Conservation (phyloP, 2,113 vertebrate species). For the Mystacornis crossleyi region DNA sequence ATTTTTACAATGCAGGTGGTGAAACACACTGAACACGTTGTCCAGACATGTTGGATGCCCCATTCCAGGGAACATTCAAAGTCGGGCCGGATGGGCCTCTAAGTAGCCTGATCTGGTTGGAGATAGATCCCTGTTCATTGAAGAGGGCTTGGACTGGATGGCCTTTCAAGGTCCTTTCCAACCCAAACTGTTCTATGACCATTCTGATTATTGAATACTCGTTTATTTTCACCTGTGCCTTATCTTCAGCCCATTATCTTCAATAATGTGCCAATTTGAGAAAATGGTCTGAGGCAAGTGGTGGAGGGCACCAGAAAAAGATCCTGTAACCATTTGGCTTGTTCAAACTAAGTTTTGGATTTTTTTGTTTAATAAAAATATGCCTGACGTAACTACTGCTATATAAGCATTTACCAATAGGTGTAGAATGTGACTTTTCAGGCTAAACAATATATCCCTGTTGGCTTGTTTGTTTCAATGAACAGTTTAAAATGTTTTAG, state of each 20-base stretch:
- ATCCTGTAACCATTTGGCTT: not conserved
- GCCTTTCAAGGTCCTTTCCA: not conserved
- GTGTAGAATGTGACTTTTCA: not conserved
- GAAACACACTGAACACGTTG: not conserved
- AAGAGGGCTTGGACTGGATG: not conserved
- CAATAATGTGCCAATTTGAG: not conserved
- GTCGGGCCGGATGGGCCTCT: not conserved
- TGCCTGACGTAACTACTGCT: not conserved
- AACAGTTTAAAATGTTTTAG: not conserved
- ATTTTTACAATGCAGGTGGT: not conserved
- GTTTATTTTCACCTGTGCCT: not conserved
- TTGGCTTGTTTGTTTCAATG: not conserved
- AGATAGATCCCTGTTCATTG: not conserved
- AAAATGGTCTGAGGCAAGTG: not conserved
- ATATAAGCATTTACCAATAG: rapidly evolving
- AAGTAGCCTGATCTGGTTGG: not conserved
- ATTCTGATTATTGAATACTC: not conserved
- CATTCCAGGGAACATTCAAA: not conserved
- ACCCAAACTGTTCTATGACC: not conserved
- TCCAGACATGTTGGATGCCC: not conserved
- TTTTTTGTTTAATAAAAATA: not conserved
- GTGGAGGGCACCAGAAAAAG: not conserved
- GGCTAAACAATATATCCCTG: not conserved
- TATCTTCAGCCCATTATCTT: not conserved
- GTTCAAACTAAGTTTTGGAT: not conserved